Evolutionary conservation across 2,888 invertebrate species (phyloP).

Genomic region (Onthophagus sagittarius): DNA sequence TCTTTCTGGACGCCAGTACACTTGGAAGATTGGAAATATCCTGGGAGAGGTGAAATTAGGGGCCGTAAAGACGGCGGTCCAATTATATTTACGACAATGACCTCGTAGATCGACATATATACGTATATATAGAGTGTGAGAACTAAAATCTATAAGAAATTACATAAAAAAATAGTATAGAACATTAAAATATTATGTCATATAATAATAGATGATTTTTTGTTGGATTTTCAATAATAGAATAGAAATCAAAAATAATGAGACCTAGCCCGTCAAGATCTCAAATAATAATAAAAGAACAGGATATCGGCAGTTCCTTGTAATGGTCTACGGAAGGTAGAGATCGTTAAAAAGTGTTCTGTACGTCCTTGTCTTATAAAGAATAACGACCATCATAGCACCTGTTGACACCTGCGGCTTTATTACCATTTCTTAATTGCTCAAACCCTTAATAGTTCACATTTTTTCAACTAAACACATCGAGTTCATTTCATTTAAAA

Average conservation of each 20-base stretch:
- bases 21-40: not conserved
- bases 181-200: not conserved
- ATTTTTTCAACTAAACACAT: not conserved
- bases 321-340: not conserved
- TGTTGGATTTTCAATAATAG: too few relatives aligned
- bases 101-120: not conserved
- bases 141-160: not conserved
- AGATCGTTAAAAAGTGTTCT: not conserved
- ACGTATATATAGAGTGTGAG: not conserved
- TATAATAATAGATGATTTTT: too few relatives aligned
- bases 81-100: not conserved
- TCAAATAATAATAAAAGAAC: not conserved
- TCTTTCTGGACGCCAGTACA: not conserved
- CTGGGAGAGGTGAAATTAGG: not conserved
- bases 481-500: not conserved
- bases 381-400: constrained; percentile 8
- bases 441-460: not conserved
- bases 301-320: not conserved
- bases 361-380: not conserved
- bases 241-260: too few relatives aligned
- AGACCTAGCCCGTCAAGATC: not conserved
- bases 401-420: constrained; percentile 29
- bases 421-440: constrained; percentile 17
- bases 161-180: not conserved
- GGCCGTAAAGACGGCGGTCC: not conserved